phyloP scores from a whole-genome alignment of 1,140 invertebrate genomes.

The Euglossa dilemma region DNA sequence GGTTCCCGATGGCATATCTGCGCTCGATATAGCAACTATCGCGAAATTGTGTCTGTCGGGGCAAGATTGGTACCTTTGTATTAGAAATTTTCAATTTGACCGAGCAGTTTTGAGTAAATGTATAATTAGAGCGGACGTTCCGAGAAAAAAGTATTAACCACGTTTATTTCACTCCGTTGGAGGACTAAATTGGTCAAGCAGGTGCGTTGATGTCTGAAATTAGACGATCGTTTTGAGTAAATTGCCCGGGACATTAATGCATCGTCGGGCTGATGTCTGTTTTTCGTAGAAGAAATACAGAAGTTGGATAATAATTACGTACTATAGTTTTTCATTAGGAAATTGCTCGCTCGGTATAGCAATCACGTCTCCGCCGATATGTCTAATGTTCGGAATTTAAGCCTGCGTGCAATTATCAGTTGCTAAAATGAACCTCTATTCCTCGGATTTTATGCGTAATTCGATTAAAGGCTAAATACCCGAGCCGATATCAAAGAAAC shows the following conservation, averaged over 20 bases:
- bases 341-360: background rate
- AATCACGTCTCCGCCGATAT: background rate
- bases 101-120: background rate
- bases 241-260: background rate
- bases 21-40: too few relatives aligned
- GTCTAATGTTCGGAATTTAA: too few relatives aligned
- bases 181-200: background rate
- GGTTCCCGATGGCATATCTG: too few relatives aligned
- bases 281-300: background rate
- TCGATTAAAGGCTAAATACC: too few relatives aligned
- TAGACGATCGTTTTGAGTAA: background rate
- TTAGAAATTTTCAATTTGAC: background rate
- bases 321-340: background rate
- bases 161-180: constrained; percentile 7
- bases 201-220: constrained; percentile 7
- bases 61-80: background rate
- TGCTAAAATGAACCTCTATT: too few relatives aligned
- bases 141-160: background rate
- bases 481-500: too few relatives aligned
- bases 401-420: too few relatives aligned
- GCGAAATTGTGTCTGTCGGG: background rate
- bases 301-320: background rate
- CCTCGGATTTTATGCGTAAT: too few relatives aligned
- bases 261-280: background rate
- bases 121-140: background rate